Base-by-base conservation (phyloP, 2,888 invertebrate genomes). In the Ischnus inquisitorius region DNA sequence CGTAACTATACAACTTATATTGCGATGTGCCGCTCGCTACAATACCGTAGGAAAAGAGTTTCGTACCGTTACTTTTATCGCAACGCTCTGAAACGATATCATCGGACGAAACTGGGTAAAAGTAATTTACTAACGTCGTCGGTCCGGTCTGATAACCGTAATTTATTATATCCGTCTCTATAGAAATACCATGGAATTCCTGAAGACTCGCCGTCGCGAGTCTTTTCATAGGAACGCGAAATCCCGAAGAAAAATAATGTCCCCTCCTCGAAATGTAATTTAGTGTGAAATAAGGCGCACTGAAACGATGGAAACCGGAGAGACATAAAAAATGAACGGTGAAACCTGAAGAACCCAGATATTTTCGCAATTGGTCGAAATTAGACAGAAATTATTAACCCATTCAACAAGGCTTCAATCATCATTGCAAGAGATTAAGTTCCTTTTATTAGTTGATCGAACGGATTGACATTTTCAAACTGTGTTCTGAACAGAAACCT, bases 61-160 rank as follows among this genome's bases (percentile, higher is more conserved):
- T 6, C 19, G 22, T 12, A n/a, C 74, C 34, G 41, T 65, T 41
- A 25, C 54, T 60, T 57, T 67, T 57, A 60, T 79, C 46, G 57
- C 74, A 74, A 65, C 72, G 46, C 41, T 12, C 72, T 43, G 67
- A 46, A 43, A 65, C 54, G 51, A 8, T 54, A 54, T 74, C 65
- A n/a, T 43, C 19, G 14, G 28, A 62, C 46, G 28, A 16, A 74
- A 62, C 72, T 74, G n/a, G 43, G 57, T 16, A 62, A 62, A 74
- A 62, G 34, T 62, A 34, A 22, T 22, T 12, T 22, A n/a, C 54
- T 41, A 60, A 39, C 71, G 43, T 41, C 14, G 57, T 41, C 25
- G 71, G 25, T n/a, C 22, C 67, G 25, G 25, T 25, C 43, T n/a
- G 25, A 19, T 67, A 60, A 28, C 68, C 41, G 39, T 57, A 43